Base-by-base conservation (phyloP, 2,113 vertebrate species). In the Pycnonotus jocosus region DNA sequence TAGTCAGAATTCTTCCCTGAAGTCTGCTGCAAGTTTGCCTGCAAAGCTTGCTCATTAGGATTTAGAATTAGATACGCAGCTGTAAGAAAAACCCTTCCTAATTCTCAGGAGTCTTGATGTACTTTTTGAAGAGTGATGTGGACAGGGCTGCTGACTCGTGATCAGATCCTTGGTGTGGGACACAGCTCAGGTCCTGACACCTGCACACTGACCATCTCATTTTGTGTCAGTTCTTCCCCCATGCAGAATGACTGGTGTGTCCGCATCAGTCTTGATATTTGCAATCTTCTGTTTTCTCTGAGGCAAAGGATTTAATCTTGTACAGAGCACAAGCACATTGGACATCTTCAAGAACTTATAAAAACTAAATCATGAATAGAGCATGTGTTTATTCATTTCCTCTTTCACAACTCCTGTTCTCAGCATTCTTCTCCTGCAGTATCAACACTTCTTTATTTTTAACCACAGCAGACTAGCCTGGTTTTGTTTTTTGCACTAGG, bases 341-440 rank as follows among this genome's bases (percentile, higher is more conserved):
- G 50, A 51, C 33, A 73, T 38, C 17, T 80, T 77, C 3, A 2
- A 57, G 45, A 70, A 66, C 50, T 85, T 66, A 20, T 21, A 57
- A 85, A 92, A 93, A 89, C 24, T 18, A 54, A 51, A 89, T 30
- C 1, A 14, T 72, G 25, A 95, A 71, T 44, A 60, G 56, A 87
- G 3, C 23, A 69, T 15, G 37, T 54, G 38, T 82, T 89, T 62
- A 57, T 58, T 85, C 22, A 1, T 61, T 94, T 95, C 74, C 38
- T 82, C 81, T 91, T 87, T 83, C 79, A 70, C 60, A 83, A 38
- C 61, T 79, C 78, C 62, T 31, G 19, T 79, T 96, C 69, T 61
- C 70, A 80, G 50, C 1, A 1, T 27, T 62, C 51, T 74, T 74
- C 81, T 65, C 66, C 25, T 58, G n/a, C 71, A 82, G 17, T 42